phyloP scores from a whole-genome alignment of 2,113 vertebrate genomes.

The Oryzias melastigma region DNA sequence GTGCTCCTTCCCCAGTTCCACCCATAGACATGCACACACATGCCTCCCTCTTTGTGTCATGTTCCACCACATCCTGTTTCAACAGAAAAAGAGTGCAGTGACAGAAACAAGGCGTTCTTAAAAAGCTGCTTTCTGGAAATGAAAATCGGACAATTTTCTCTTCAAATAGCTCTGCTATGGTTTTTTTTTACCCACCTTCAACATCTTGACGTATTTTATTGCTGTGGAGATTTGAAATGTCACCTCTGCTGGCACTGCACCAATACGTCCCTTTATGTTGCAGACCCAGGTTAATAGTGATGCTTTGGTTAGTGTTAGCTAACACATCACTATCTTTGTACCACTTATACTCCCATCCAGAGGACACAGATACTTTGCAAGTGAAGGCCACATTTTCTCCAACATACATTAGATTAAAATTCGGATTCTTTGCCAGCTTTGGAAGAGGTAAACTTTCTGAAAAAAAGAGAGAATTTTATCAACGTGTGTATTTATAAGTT shows the following conservation, averaged over 20 bases:
- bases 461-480: neutral
- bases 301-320: fast-evolving
- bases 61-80: conserved; percentile 60
- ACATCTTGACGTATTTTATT: conserved; percentile 2
- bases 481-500: no score
- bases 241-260: conserved; percentile 38
- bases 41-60: neutral
- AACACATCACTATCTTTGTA: neutral
- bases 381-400: conserved; percentile 47
- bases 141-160: neutral
- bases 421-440: conserved; percentile 1
- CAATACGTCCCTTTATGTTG: conserved; percentile 11
- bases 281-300: neutral
- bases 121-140: neutral
- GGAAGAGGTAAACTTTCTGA: conserved; percentile 32
- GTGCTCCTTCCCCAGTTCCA: conserved; percentile 4
- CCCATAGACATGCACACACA: neutral
- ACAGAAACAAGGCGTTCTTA: conserved; percentile 8
- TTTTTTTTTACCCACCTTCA: conserved; percentile 24
- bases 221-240: conserved; percentile 22
- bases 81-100: conserved; percentile 22
- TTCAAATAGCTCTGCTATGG: neutral
- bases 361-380: conserved; percentile 29
- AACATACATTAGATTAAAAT: conserved; percentile 32
- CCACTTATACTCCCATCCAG: conserved; percentile 50